A percentile compares a stretch with the other conserved stretches of the same genome.
Conservation (phyloP, 2,888 invertebrate species). For the Hirtodrosophila alboralis region DNA sequence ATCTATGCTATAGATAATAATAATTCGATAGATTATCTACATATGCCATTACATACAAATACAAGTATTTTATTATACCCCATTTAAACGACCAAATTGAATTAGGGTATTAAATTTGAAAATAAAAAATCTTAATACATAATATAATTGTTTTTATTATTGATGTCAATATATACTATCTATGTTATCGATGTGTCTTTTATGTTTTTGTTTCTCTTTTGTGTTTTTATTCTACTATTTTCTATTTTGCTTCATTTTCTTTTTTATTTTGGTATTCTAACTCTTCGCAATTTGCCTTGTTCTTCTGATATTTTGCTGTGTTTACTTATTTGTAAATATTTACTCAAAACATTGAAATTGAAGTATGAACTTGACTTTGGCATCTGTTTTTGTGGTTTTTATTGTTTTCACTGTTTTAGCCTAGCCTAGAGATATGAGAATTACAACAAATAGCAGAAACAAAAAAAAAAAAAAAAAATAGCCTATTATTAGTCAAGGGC, state of each 20-base stretch:
- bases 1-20: too few relatives aligned
- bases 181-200: too few relatives aligned
- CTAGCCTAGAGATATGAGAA: conserved; percentile 54
- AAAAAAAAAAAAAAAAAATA: conserved; percentile 4
- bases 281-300: conserved; percentile 26
- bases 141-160: conserved; percentile 7
- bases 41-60: too few relatives aligned
- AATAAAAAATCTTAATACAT: neutral
- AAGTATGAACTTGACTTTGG: conserved; percentile 75
- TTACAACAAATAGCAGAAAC: conserved; percentile 48
- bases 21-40: too few relatives aligned
- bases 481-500: conserved; percentile 37
- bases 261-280: conserved; percentile 16
- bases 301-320: conserved; percentile 26
- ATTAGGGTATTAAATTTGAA: conserved; percentile 1
- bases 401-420: conserved; percentile 22
- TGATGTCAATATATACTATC: conserved; percentile 27
- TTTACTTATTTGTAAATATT: conserved; percentile 58
- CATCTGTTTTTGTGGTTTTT: conserved; percentile 37
- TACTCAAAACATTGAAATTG: conserved; percentile 69
- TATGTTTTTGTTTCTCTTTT: conserved; percentile 13
- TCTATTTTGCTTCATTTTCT: conserved; percentile 9
- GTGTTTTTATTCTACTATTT: conserved; percentile 18
- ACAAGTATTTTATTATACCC: too few relatives aligned
- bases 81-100: too few relatives aligned